Evolutionary conservation across 1,140 invertebrate genomes (phyloP).

Genomic region (Bombus breviceps): DNA sequence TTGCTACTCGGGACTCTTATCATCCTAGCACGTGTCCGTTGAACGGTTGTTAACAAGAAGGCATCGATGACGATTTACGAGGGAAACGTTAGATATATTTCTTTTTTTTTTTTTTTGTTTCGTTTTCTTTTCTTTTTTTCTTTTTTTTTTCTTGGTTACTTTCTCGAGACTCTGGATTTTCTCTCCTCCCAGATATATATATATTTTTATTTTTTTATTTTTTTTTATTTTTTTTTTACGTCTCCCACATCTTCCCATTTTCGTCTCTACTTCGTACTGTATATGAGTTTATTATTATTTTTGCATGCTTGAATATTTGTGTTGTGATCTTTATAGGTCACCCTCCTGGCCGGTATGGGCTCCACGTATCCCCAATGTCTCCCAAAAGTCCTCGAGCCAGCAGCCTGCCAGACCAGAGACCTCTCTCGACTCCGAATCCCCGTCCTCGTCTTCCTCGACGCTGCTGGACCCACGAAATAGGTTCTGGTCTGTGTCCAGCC

Average conservation of each 20-base stretch:
- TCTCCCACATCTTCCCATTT: conserved; percentile 33
- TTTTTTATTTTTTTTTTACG: not conserved
- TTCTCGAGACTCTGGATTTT: conserved; percentile 57
- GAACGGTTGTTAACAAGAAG: conserved; percentile 4
- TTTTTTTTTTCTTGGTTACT: not conserved
- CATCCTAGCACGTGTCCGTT: not conserved
- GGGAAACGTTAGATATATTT: conserved; percentile 15
- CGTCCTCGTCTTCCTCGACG: conserved; percentile 66
- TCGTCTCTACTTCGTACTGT: conserved; percentile 50
- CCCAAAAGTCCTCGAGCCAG: conserved; percentile 71
- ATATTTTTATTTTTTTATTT: conserved; percentile 2
- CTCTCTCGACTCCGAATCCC: conserved; percentile 42
- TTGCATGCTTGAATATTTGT: conserved; percentile 80
- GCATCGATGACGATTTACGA: conserved; percentile 28
- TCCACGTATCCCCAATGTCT: conserved; percentile 79
- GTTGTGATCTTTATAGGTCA: conserved; percentile 83
- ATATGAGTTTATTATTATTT: conserved; percentile 74
- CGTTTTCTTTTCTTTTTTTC: not conserved
- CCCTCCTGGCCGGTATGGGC: conserved; percentile 85
- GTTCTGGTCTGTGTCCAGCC: conserved; percentile 73
- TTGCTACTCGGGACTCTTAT: not conserved
- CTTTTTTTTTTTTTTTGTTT: conserved; percentile 27
- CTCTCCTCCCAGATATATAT: not conserved
- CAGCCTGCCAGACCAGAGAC: conserved; percentile 55
- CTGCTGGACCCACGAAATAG: conserved; percentile 68